phyloP scores from a whole-genome alignment of 2,797 vertebrate species.

The Malacoraja senta region DNA sequence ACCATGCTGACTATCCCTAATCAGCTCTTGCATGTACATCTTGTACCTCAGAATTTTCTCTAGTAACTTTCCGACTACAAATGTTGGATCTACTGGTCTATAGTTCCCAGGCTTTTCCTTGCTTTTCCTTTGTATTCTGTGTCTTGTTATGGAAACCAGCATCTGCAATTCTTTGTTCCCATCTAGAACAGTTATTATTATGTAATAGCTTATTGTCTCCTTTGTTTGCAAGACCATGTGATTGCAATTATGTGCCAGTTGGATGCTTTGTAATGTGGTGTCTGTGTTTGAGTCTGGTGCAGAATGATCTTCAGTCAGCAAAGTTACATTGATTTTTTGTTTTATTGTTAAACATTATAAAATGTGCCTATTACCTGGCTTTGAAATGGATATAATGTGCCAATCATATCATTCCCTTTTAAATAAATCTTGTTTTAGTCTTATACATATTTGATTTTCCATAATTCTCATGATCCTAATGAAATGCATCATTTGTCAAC shows the following conservation, averaged over 20 bases:
- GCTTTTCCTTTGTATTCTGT: too few relatives aligned
- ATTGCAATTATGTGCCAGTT: not conserved
- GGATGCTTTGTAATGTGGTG: not conserved
- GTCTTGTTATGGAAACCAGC: too few relatives aligned
- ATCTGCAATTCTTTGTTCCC: too few relatives aligned
- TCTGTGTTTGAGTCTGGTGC: not conserved
- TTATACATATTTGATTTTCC: not conserved
- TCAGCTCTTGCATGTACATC: too few relatives aligned
- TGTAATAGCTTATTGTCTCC: not conserved
- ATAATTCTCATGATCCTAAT: not conserved
- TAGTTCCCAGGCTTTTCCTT: too few relatives aligned
- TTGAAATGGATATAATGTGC: not conserved
- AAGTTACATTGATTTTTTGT: not conserved
- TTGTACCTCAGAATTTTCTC: too few relatives aligned
- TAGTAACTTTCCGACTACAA: too few relatives aligned
- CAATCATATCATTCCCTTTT: not conserved
- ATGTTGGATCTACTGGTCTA: too few relatives aligned
- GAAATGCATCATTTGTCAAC: not conserved
- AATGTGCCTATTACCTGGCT: not conserved
- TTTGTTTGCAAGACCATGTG: not conserved
- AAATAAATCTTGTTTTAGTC: not conserved
- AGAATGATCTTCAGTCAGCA: not conserved
- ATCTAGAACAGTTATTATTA: not conserved
- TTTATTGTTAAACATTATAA: not conserved
- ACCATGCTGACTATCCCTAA: too few relatives aligned